Base-by-base conservation (phyloP, 2,113 vertebrate genomes). In the Chiloscyllium plagiosum region DNA sequence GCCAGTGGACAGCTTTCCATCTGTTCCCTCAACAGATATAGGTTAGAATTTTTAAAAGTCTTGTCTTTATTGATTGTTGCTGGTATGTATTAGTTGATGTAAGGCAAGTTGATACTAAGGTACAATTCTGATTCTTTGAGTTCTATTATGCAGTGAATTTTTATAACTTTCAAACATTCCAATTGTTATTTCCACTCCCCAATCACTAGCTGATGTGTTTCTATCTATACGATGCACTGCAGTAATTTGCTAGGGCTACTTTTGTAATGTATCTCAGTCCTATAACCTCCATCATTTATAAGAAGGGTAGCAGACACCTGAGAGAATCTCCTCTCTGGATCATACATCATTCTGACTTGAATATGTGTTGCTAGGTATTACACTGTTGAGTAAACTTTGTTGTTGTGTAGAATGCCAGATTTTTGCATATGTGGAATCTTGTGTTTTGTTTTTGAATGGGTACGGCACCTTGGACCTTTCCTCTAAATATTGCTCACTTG, bases 1-100 rank as follows among this genome's bases (percentile, higher is more conserved):
- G 87, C 99, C 99, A 7, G 96, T 99, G 1, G 99, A 99, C 95
- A 97, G 97, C 92, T 99, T 98, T 96, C 98, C 98, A 29, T 97
- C 98, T 52, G 98, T 97, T 24, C 98, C 98, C 0, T 98, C 98
- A 96, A 96, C 98, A 47, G 97, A 98, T 96, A 98, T 99, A 96
- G 99, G 99, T 99, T 96, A 97, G 99, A 99, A 97, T 56, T 2
- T 12, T 80, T 33, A 56, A 70, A 8, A 65, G 66, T n/a, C 52
- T 50, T 47, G 22, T 52, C 47, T 47, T 80, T 66, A 29, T 83
- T 56, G 80, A 80, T 66, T 85, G 17, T 56, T 42, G 4, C 52
- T 65, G 33, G 65, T 4, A 66, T 61, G 26, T 22, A 2, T 61
- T 26, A 13, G 24, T 12, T 80, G 50, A 61, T 68, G 56, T 94